Conservation (phyloP, 1,140 invertebrate species). For the Diploscapter pachys region DNA sequence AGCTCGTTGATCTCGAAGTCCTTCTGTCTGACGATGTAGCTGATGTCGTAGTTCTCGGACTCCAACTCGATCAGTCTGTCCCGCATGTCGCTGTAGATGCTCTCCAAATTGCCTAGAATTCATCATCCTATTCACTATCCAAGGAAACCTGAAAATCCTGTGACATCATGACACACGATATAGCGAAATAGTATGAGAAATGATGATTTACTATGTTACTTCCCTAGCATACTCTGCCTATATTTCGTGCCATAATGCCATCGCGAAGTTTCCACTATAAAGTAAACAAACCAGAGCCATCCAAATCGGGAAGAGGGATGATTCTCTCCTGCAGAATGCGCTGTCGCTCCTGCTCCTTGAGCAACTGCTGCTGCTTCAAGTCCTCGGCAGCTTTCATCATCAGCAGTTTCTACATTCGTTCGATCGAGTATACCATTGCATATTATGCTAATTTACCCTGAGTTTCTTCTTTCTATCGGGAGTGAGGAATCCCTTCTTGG, state of each 20-base stretch:
- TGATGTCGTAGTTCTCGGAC: constrained; percentile 86
- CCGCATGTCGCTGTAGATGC: constrained; percentile 88
- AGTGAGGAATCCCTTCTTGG: constrained; percentile 46
- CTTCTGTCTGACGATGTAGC: constrained; percentile 73
- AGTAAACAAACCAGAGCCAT: constrained; percentile 32
- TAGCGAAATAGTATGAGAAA: no score
- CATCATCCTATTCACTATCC: no score
- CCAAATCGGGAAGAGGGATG: constrained; percentile 42
- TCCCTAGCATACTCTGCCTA: no score
- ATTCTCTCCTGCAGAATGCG: constrained; percentile 87
- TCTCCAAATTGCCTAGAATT: constrained; percentile 81
- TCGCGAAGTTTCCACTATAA: background rate
- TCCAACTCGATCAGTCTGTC: constrained; percentile 82
- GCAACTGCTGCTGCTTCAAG: constrained; percentile 96
- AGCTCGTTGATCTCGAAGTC: constrained; percentile 95
- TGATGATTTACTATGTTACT: no score
- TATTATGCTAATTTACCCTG: constrained; percentile 57
- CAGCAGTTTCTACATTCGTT: constrained; percentile 71
- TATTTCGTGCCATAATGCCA: no score
- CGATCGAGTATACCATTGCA: background rate
- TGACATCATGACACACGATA: no score
- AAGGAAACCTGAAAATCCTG: no score
- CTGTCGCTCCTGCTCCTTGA: constrained; percentile 92
- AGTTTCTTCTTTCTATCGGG: constrained; percentile 48
- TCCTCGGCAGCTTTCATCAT: constrained; percentile 99